A percentile compares a stretch with the other conserved stretches of the same genome.
These are phyloP conservation scores for Lymantria dispar DNA, from an alignment of 2,888 invertebrate genomes.

Conservation along the genomic window DNA sequence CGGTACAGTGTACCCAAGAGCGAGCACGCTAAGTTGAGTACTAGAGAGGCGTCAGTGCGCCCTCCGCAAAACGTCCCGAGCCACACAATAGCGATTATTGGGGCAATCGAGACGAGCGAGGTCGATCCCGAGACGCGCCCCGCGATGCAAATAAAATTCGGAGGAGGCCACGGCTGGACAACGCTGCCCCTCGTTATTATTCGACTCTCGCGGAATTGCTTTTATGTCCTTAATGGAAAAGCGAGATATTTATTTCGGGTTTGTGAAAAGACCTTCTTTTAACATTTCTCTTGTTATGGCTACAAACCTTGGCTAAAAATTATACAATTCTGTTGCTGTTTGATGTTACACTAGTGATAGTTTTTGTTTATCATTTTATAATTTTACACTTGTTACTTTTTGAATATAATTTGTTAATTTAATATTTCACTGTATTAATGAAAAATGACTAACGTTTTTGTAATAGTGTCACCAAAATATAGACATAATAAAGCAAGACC, in stretches of 20 bases:
- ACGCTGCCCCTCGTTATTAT: slow-evolving; percentile 78
- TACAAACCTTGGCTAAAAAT: slow-evolving; percentile 51
- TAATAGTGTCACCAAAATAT: no score
- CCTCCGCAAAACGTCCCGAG: slow-evolving; percentile 33
- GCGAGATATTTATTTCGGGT: slow-evolving; percentile 76
- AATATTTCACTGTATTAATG: no score
- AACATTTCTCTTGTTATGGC: slow-evolving; percentile 62
- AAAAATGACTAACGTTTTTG: no score
- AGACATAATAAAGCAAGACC: no score
- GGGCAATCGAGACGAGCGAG: slow-evolving; percentile 63
- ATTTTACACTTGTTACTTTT: background rate
- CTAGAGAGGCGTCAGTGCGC: slow-evolving; percentile 20
- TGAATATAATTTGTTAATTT: background rate
- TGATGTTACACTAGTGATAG: slow-evolving; percentile 41
- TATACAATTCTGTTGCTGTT: slow-evolving; percentile 50
- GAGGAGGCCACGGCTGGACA: slow-evolving; percentile 71
- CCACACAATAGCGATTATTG: slow-evolving; percentile 73
- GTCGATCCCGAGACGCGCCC: slow-evolving; percentile 56
- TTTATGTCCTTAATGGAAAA: slow-evolving; percentile 80
- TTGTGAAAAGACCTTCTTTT: slow-evolving; percentile 61
- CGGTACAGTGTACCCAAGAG: slow-evolving; percentile 13
- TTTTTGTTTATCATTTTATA: slow-evolving; percentile 1
- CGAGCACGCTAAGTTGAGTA: slow-evolving; percentile 25
- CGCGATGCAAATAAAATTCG: slow-evolving; percentile 78
- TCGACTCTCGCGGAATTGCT: slow-evolving; percentile 79